phyloP scores from a whole-genome alignment of 1,140 invertebrate species.

The Carposina sasakii region DNA sequence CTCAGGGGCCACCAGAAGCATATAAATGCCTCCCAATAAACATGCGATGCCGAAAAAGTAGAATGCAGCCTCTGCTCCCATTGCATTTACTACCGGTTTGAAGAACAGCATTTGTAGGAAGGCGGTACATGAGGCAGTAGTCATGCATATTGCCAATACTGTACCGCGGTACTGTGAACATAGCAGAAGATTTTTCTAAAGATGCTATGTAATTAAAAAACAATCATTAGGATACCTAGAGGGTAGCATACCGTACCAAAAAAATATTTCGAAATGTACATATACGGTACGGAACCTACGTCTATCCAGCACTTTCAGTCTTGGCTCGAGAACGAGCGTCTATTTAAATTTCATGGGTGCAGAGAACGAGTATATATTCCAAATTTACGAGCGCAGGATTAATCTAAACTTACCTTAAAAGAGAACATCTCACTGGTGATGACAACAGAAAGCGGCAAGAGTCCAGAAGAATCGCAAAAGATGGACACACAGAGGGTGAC shows the following conservation, averaged over 20 bases:
- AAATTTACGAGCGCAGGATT: not conserved
- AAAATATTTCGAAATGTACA: not conserved
- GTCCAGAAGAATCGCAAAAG: constrained; percentile 52
- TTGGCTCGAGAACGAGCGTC: not conserved
- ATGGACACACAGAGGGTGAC: constrained; percentile 49
- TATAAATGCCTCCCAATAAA: constrained; percentile 36
- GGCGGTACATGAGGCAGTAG: constrained; percentile 32
- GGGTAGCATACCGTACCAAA: not conserved
- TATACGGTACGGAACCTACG: not conserved
- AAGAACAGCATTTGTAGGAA: constrained; percentile 54
- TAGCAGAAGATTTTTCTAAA: not conserved
- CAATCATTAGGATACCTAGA: constrained; percentile 1
- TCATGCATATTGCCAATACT: constrained; percentile 46
- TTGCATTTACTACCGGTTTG: constrained; percentile 40
- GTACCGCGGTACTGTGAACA: constrained; percentile 57
- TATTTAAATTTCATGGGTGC: not conserved
- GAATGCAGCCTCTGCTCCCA: constrained; percentile 48
- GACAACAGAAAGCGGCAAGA: constrained; percentile 48
- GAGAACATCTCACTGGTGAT: constrained; percentile 56
- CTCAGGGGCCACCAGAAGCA: constrained; percentile 44
- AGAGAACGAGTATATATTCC: not conserved
- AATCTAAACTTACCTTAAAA: constrained; percentile 40
- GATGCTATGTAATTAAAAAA: constrained; percentile 10
- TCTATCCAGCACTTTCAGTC: not conserved
- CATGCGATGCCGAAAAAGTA: constrained; percentile 52